Evolutionary conservation across 2,113 vertebrate species (phyloP).

Genomic region (Leptodactylus fuscus): DNA sequence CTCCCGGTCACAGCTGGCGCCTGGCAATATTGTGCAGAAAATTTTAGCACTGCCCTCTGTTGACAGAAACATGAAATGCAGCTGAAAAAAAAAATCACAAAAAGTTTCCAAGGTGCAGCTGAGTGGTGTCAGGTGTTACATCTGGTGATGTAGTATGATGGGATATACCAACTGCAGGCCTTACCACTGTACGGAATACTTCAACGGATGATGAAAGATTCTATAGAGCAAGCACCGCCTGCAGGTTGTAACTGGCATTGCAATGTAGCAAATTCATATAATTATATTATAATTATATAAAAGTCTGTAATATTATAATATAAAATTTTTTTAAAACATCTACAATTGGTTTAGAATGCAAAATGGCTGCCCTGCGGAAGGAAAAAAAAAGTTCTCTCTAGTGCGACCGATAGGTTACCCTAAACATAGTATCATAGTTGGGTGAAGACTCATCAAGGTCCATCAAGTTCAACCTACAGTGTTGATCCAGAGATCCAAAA

Average conservation of each 20-base stretch:
- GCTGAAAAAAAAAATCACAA: background rate
- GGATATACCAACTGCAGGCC: background rate
- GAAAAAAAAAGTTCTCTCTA: too few relatives aligned
- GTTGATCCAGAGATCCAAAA: too few relatives aligned
- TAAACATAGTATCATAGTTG: too few relatives aligned
- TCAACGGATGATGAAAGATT: too few relatives aligned
- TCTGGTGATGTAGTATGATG: background rate
- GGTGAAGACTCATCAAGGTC: too few relatives aligned
- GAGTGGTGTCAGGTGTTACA: background rate
- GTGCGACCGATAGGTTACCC: too few relatives aligned
- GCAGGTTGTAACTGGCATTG: background rate
- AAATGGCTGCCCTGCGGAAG: too few relatives aligned
- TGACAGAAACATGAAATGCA: background rate
- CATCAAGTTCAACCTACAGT: too few relatives aligned
- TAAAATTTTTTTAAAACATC: too few relatives aligned
- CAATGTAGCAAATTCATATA: background rate
- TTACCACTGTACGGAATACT: too few relatives aligned
- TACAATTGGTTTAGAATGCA: too few relatives aligned
- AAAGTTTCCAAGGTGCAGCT: background rate
- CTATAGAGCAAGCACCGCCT: background rate
- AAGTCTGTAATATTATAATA: too few relatives aligned
- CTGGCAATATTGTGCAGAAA: background rate
- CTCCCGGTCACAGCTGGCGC: background rate
- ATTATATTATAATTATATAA: background rate
- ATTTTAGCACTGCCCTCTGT: background rate